Evolutionary conservation across 2,888 invertebrate species (phyloP), one percentile per base, ranked within the genome.

Genomic region (Lasioglossum villosulum): DNA sequence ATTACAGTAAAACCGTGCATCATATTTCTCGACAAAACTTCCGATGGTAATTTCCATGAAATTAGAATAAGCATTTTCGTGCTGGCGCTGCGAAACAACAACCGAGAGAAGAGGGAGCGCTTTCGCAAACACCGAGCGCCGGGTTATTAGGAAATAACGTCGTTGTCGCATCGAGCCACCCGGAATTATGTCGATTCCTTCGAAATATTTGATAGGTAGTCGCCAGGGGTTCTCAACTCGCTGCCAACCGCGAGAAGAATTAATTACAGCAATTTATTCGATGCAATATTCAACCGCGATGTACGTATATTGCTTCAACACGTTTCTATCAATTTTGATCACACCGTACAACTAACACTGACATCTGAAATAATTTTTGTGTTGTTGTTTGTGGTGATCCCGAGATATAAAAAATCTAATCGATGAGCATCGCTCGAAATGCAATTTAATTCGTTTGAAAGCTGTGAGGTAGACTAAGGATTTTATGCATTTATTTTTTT

Each of bases 1-100:
- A 85, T 86, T 86, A 80, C 75, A 45, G 37, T 63, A 73, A 75
- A 77, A 83, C 39, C 72, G 30, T 78, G 78, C 63, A 81, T 84
- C 81, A 76, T 81, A 81, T 84, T 86, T 86, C 82, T 82, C 73
- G 27, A 66, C 59, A 45, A 84, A 84, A 86, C 78, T 85, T 86
- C 70, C 82, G 78, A 78, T 75, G 70, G 77, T 80, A 82, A 86
- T 86, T 86, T 80, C 79, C 82, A 77, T 82, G 86, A 76, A 86
- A 82, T 79, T 80, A 75, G 82, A 82, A 85, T 75, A 75, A 82
- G 77, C 79, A 75, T 86, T 85, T 78, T 76, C 86, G 76, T 42
- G 81, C 63, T 75, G 75, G 68, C 66, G 59, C 75, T 52, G 75
- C 63, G 72, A 66, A 66, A 66, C 66, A 66, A 66, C 37, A 10